A percentile compares a stretch with the other conserved stretches of the same genome.
These are phyloP conservation scores for Agrotis clavis DNA, from an alignment of 2,888 invertebrate genomes.

Conservation along the genomic window DNA sequence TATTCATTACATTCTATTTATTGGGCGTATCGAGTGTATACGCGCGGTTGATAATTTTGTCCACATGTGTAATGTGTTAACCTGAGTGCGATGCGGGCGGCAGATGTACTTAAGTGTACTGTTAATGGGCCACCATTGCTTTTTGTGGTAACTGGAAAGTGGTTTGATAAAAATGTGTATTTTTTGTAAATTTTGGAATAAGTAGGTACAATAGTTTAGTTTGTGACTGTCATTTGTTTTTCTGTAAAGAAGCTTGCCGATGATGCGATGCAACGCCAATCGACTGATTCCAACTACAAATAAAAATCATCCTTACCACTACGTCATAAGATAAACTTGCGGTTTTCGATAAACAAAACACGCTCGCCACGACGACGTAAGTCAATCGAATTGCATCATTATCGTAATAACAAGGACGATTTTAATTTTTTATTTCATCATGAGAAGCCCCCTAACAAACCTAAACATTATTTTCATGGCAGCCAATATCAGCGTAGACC, in stretches of 20 bases:
- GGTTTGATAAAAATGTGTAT: constrained; percentile 7
- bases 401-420: too few species aligned
- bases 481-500: background rate
- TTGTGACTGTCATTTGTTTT: constrained; percentile 3
- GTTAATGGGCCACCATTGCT: constrained; percentile 47
- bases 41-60: constrained; percentile 49
- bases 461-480: too few species aligned
- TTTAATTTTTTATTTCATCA: too few species aligned
- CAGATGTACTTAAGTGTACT: constrained; percentile 70
- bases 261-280: too few species aligned
- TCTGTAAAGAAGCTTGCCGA: too few species aligned
- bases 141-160: constrained; percentile 47
- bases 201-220: constrained; percentile 9
- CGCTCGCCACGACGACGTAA: too few species aligned
- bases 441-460: too few species aligned
- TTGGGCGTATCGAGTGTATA: constrained; percentile 68
- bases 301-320: too few species aligned
- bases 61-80: constrained; percentile 35
- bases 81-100: constrained; percentile 76
- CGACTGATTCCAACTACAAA: too few species aligned
- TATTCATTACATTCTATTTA: constrained; percentile 68
- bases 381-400: too few species aligned
- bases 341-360: too few species aligned
- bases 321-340: too few species aligned
- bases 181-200: constrained; percentile 11